Evolutionary conservation across 2,113 vertebrate genomes (phyloP).

Genomic region (cattle (Bos taurus)): ARS-UCD2.0 NC_082638.1:6438001-6438500

Average conservation of each 20-base stretch:
- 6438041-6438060: background rate
- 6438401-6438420: background rate
- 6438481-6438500: background rate
- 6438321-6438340: background rate
- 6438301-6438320: background rate
- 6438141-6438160: background rate
- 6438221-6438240: background rate
- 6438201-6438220: background rate
- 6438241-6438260: background rate
- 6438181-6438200: background rate
- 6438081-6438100: background rate
- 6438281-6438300: background rate
- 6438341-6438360: too few species aligned
- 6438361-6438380: background rate
- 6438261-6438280: background rate
- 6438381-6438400: rapidly evolving
- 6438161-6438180: rapidly evolving
- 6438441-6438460: rapidly evolving
- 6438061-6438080: rapidly evolving
- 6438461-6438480: rapidly evolving
- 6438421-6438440: background rate
- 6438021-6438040: background rate
- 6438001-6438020: background rate
- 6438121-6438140: background rate
- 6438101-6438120: background rate